phyloP scores from a whole-genome alignment of 2,113 vertebrate genomes.

The Tonatia bakeri region DNA sequence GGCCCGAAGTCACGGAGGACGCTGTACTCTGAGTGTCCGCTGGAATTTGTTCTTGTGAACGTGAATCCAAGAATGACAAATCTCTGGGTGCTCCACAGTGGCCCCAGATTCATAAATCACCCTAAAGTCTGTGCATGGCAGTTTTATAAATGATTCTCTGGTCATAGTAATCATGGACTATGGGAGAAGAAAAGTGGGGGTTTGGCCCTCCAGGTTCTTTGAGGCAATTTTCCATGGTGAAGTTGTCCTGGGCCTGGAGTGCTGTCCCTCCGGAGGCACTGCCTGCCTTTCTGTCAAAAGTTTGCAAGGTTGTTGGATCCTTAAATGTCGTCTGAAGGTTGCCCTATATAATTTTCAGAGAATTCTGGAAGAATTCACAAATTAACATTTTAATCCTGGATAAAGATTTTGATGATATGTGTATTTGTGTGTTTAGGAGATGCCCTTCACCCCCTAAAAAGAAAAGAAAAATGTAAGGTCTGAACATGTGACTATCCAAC shows the following conservation, averaged over 20 bases:
- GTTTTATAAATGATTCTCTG: slow-evolving; percentile 38
- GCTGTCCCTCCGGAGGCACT: background rate
- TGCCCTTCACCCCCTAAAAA: background rate
- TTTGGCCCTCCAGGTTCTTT: background rate
- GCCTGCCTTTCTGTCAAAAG: background rate
- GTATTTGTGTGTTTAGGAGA: background rate
- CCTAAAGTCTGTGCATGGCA: background rate
- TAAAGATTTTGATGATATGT: background rate
- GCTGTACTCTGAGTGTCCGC: background rate
- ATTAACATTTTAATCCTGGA: background rate
- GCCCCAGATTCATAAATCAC: slow-evolving; percentile 36
- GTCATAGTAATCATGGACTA: background rate
- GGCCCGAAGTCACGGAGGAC: background rate
- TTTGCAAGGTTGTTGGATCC: background rate
- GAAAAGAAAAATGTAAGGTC: background rate
- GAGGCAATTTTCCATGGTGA: background rate
- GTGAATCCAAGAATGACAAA: background rate
- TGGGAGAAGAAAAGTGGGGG: background rate
- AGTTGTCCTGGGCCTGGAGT: background rate
- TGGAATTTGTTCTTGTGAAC: slow-evolving; percentile 19
- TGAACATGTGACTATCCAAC: background rate
- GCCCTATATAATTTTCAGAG: background rate
- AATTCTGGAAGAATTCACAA: background rate
- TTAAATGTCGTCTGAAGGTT: background rate
- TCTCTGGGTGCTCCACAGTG: background rate